Evolutionary conservation across 2,113 vertebrate species (phyloP).

Genomic region (Chaetura pelagica): DNA sequence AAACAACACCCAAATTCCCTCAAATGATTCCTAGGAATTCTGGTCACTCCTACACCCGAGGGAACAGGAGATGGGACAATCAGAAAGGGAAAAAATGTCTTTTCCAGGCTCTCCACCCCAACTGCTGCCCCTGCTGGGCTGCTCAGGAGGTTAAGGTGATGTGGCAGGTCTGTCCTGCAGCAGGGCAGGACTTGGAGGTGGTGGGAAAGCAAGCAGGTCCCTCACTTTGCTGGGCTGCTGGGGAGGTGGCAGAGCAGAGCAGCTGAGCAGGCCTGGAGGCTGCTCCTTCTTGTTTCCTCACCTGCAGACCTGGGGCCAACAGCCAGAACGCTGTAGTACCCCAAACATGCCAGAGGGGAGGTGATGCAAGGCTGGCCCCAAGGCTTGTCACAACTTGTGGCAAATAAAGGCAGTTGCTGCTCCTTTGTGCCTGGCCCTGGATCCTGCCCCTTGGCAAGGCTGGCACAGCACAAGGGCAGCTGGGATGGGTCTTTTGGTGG

Average conservation of each 20-base stretch:
- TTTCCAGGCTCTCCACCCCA: background rate
- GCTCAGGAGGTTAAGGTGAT: background rate
- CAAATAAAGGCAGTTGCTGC: background rate
- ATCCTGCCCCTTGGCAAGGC: too few species aligned
- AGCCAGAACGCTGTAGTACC: accelerated
- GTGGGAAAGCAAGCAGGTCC: background rate
- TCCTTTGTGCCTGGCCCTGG: too few species aligned
- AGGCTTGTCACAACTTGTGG: background rate
- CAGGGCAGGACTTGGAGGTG: background rate
- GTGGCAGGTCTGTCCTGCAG: background rate
- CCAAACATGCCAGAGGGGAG: background rate
- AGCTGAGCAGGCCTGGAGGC: background rate
- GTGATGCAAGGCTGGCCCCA: background rate
- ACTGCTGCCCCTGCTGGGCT: background rate
- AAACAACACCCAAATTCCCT: background rate
- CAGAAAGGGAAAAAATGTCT: accelerated
- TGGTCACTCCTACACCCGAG: background rate
- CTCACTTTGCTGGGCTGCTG: background rate
- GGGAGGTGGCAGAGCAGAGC: background rate
- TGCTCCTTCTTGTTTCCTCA: background rate
- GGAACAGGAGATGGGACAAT: background rate
- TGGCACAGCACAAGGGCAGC: too few species aligned
- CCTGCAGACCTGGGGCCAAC: background rate
- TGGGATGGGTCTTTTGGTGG: too few species aligned
- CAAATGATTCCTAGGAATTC: background rate